These are phyloP conservation scores for Volucella zonaria DNA, from an alignment of 2,888 invertebrate species.

Conservation along the genomic window DNA sequence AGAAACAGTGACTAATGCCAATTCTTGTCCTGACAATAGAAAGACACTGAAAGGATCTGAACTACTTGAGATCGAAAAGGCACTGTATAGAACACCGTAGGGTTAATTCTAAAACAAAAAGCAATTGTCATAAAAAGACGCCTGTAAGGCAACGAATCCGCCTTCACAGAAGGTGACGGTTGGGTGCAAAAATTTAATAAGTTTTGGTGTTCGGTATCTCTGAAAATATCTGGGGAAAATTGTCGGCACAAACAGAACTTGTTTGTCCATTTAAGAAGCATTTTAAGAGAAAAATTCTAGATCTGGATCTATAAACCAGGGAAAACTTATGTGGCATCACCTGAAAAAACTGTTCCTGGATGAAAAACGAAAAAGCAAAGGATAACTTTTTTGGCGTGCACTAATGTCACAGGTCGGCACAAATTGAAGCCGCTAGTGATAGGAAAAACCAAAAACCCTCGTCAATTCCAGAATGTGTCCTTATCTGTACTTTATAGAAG, in stretches of 20 bases:
- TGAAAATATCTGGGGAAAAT: slow-evolving; percentile 21
- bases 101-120: slow-evolving; percentile 18
- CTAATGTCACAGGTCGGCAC: too few species aligned
- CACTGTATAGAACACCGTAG: background rate
- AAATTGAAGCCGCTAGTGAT: too few species aligned
- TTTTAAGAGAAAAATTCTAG: too few species aligned
- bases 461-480: too few species aligned
- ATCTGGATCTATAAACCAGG: too few species aligned
- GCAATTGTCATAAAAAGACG: slow-evolving; percentile 15
- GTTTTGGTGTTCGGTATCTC: slow-evolving; percentile 15
- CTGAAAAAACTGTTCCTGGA: too few species aligned
- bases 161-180: slow-evolving; percentile 14
- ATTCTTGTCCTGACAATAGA: background rate
- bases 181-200: slow-evolving; percentile 32
- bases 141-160: slow-evolving; percentile 17
- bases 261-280: slow-evolving; percentile 15
- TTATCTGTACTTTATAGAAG: too few species aligned
- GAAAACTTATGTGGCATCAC: too few species aligned
- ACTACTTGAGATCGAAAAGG: slow-evolving; percentile 18
- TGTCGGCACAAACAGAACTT: slow-evolving; percentile 24
- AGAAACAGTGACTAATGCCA: background rate
- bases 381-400: too few species aligned
- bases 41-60: slow-evolving; percentile 7
- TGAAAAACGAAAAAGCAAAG: too few species aligned
- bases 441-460: too few species aligned